Evolutionary conservation across 2,888 invertebrate species (phyloP).

Genomic region (Biston betularia): DNA sequence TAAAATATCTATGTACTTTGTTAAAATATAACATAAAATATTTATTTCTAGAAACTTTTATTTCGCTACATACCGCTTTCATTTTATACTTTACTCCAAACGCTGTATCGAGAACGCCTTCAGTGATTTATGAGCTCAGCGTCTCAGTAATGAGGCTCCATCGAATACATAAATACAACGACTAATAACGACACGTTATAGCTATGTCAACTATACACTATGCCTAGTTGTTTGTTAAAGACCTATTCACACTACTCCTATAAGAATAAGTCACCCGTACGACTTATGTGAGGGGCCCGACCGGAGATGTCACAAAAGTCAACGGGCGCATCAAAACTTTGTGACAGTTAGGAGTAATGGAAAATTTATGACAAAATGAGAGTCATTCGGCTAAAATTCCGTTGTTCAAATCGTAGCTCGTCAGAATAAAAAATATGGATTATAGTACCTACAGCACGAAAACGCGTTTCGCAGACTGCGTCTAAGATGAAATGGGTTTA

Average conservation of each 20-base stretch:
- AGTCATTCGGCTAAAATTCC: too few relatives aligned
- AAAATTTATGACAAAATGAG: too few relatives aligned
- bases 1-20: too few relatives aligned
- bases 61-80: slow-evolving; percentile 10
- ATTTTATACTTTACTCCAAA: slow-evolving; percentile 40
- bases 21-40: background rate
- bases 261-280: background rate
- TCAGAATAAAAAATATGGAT: too few relatives aligned
- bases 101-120: slow-evolving; percentile 49
- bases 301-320: background rate
- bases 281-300: background rate
- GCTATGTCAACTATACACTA: slow-evolving; percentile 6
- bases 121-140: slow-evolving; percentile 58
- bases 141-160: slow-evolving; percentile 60
- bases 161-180: slow-evolving; percentile 54
- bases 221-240: slow-evolving; percentile 23
- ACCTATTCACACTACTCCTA: background rate
- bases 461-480: too few relatives aligned
- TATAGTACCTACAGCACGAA: too few relatives aligned
- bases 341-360: background rate
- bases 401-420: too few relatives aligned
- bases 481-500: too few relatives aligned
- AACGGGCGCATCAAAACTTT: background rate
- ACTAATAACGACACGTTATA: slow-evolving; percentile 31
- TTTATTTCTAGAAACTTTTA: background rate